Evolutionary conservation across 2,113 vertebrate species (phyloP), one percentile per base, ranked within the genome.

Genomic region (Uria lomvia): DNA sequence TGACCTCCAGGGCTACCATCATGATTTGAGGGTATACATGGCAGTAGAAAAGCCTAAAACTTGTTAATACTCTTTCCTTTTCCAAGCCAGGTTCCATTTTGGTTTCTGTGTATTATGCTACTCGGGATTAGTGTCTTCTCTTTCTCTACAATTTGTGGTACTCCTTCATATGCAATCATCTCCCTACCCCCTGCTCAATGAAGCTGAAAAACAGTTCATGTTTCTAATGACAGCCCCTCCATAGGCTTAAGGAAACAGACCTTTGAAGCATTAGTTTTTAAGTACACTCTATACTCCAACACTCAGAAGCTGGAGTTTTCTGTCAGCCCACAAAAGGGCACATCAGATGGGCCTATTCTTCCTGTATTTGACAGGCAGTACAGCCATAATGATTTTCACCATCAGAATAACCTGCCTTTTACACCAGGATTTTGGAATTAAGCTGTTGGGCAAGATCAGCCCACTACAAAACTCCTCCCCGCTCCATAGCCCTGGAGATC

Each of bases 1-100:
- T 96, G 90, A 93, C 67, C 60, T 97, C 94, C 80, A 95, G 92
- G 94, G 84, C 91, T 97, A 79, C 50, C 50, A 73, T 78, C 23
- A 80, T 80, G 71, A 94, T 96, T 86, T 96, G 82, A 94, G 86
- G 36, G 27, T 75, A 40, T 38, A 68, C 26, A 43, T 47, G 72
- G 84, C 88, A 94, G 73, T 29, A 93, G 30, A 82, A 85, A 83
- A 79, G 19, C 42, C 27, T 74, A 67, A 40, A 86, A 58, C 30
- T 90, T 72, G 18, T 42, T 23, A 53, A 30, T 38, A 59, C 17
- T 71, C 23, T 56, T 66, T 58, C 32, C 34, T 72, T 65, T 86
- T 17, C 17, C 55, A 62, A 55, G 29, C 13, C 14, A 73, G 74
- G 26, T 76, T 79, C 17, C 21, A 15, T 52, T 86, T 79, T 67